These are phyloP conservation scores for Pectinophora gossypiella DNA, from an alignment of 1,140 invertebrate species.

Conservation along the genomic window DNA sequence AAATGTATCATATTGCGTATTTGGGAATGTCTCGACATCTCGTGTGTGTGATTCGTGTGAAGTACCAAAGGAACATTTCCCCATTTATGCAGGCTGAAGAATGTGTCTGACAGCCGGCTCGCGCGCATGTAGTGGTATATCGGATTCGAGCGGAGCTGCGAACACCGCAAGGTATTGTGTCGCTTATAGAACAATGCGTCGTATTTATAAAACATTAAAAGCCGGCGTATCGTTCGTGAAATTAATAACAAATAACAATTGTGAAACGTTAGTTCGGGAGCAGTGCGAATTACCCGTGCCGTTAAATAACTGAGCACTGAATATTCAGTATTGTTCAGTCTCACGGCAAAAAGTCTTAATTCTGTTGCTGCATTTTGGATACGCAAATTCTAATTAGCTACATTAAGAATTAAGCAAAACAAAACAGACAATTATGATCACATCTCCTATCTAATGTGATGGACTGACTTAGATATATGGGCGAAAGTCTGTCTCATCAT, in stretches of 20 bases:
- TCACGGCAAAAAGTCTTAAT: neutral
- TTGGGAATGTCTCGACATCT: no score
- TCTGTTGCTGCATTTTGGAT: no score
- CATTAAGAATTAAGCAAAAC: no score
- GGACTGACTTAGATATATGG: no score
- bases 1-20: no score
- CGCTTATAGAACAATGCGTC: conserved; percentile 65
- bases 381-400: no score
- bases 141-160: conserved; percentile 47
- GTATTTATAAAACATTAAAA: conserved; percentile 74
- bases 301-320: conserved; percentile 38
- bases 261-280: conserved; percentile 66
- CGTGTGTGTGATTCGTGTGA: no score
- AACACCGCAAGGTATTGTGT: conserved; percentile 61
- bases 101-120: conserved; percentile 52
- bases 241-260: conserved; percentile 75
- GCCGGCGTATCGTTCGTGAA: conserved; percentile 68
- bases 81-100: conserved; percentile 21
- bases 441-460: no score
- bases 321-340: conserved; percentile 12
- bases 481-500: no score
- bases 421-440: no score
- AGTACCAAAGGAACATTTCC: no score
- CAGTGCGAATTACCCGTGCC: conserved; percentile 59
- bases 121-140: conserved; percentile 34